These are phyloP conservation scores for Theretra japonica DNA, from an alignment of 2,888 invertebrate species.

Conservation along the genomic window DNA sequence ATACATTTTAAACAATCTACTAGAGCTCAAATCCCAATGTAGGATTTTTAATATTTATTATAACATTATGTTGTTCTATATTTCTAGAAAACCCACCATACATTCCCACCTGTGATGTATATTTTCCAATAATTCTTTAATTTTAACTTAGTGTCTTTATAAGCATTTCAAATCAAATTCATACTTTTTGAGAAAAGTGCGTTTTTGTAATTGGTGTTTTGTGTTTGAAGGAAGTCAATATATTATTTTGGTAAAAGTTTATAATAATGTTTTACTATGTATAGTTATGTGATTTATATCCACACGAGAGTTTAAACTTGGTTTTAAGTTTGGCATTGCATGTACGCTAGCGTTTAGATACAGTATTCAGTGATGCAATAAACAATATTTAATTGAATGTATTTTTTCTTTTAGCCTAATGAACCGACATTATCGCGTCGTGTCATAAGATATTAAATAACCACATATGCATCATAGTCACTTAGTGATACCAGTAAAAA, in stretches of 20 bases:
- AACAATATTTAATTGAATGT: conserved; percentile 63
- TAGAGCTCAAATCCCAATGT: no score
- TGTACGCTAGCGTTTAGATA: conserved; percentile 75
- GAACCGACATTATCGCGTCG: background rate
- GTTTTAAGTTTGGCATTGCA: conserved; percentile 64
- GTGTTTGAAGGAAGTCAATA: conserved; percentile 33
- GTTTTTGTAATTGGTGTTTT: conserved; percentile 41
- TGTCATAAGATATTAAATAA: no score
- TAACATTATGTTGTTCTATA: background rate
- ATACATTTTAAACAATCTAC: no score
- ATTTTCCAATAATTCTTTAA: background rate
- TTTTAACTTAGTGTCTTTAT: background rate
- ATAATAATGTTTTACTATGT: conserved; percentile 66
- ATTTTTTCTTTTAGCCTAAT: conserved; percentile 36
- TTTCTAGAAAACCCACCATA: background rate
- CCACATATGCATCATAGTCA: no score
- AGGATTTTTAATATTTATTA: no score
- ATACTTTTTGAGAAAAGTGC: background rate
- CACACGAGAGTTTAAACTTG: conserved; percentile 61
- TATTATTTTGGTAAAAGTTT: conserved; percentile 69
- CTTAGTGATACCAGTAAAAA: no score
- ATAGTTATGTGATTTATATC: conserved; percentile 59
- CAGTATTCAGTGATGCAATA: conserved; percentile 83
- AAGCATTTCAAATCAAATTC: no score
- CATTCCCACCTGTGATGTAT: background rate